Evolutionary conservation across 1,140 invertebrate species (phyloP), one percentile per base, ranked within the genome.

Genomic region (Drosophila bifasciata): DNA sequence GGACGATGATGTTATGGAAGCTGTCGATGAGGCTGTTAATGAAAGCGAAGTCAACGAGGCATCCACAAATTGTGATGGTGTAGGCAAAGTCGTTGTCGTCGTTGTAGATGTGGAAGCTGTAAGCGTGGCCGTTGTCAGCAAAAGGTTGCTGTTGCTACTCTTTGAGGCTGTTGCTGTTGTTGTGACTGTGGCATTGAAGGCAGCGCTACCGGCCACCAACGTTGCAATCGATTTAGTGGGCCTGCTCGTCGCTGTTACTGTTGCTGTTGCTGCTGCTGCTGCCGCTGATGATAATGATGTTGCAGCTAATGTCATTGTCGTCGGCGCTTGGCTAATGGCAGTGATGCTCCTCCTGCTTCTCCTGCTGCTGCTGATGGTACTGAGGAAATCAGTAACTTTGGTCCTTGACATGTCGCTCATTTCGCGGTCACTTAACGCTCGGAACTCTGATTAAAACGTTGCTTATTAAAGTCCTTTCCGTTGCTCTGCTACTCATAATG

Each of bases 41-140:
- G 84, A 88, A 59, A 89, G 79, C 59, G 84, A 88, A 77, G 84
- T 84, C 79, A 88, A 88, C 72, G 85, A 89, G 69, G 73, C 85
- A 45, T 89, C 73, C 43, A 79, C 76, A 89, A 84, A 76, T 50
- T 84, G 84, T 40, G 74, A 59, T 44, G 83, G 71, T 69, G 79
- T 66, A 50, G 75, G 69, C 70, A 79, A 60, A 46, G 46, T 74
- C 9, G 68, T 45, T 59, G 67, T 56, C 62, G 81, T 58, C 59
- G 59, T 48, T 28, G 66, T 36, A n/a, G 59, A 23, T 58, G 75
- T 46, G 67, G 68, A 36, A 15, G 16, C 23, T 46, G 68, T 51
- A 28, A 50, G 15, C 1, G 48, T 17, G 15, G 36, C 36, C 19
- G 56, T 50, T 40, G 52, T 44, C 17, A 76, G 51, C 60, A 64